Conservation (phyloP, 2,888 invertebrate species). For the Clitarchus hookeri region DNA sequence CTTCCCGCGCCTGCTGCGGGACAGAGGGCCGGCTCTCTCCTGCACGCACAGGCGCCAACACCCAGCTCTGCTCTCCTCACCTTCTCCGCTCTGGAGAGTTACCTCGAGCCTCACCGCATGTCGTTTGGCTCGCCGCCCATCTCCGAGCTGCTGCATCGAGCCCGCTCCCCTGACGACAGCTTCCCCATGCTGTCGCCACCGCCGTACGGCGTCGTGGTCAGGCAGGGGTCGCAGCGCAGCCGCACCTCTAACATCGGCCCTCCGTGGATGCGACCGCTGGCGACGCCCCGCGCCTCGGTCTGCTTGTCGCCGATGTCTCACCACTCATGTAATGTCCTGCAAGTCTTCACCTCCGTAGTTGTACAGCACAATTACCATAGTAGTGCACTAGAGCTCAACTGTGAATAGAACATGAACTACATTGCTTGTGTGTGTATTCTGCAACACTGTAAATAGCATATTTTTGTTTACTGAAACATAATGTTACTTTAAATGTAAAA, state of each 20-base stretch:
- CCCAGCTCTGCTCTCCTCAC: slow-evolving; percentile 86
- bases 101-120: slow-evolving; percentile 80
- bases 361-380: background rate
- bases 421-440: too few species aligned
- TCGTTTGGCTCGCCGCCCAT: slow-evolving; percentile 79
- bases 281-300: slow-evolving; percentile 73
- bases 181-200: slow-evolving; percentile 86
- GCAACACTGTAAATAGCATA: too few species aligned
- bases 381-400: background rate
- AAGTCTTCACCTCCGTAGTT: background rate
- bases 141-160: slow-evolving; percentile 65
- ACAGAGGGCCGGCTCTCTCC: slow-evolving; percentile 60
- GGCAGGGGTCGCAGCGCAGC: slow-evolving; percentile 48
- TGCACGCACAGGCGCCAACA: slow-evolving; percentile 55
- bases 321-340: slow-evolving; percentile 76
- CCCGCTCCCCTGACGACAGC: slow-evolving; percentile 72
- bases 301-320: slow-evolving; percentile 82
- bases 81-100: slow-evolving; percentile 77
- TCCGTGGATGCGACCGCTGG: slow-evolving; percentile 59
- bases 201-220: slow-evolving; percentile 60
- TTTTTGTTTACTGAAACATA: too few species aligned
- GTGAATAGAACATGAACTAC: too few species aligned
- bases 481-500: too few species aligned
- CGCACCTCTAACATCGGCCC: slow-evolving; percentile 56
- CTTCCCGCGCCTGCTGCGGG: slow-evolving; percentile 55